A percentile compares a stretch with the other conserved stretches of the same genome.
Conservation (phyloP, 1,140 invertebrate species). For the Hyposmocoma kahamanoa region DNA sequence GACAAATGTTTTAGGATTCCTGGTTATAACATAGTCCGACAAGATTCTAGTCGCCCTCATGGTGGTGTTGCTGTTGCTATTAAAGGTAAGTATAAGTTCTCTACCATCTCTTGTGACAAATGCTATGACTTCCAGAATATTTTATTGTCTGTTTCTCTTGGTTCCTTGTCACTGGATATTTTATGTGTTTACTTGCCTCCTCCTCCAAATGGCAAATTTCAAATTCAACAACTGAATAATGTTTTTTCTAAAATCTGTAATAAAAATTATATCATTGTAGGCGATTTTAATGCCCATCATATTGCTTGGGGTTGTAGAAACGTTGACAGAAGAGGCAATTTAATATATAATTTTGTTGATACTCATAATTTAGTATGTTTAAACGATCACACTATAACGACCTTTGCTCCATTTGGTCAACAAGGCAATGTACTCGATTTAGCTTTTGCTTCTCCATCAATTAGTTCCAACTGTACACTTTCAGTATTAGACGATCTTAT, state of each 20-base stretch:
- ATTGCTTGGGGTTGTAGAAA: not conserved
- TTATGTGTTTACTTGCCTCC: not conserved
- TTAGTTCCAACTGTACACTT: not conserved
- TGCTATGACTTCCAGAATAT: not conserved
- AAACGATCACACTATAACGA: not conserved
- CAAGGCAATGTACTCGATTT: not conserved
- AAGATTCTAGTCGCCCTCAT: not conserved
- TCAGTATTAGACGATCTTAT: not conserved
- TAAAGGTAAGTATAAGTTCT: not conserved
- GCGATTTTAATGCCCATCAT: constrained; percentile 6
- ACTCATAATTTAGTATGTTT: constrained; percentile 1
- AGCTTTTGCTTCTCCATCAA: not conserved
- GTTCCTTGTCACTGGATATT: not conserved
- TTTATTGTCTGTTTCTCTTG: not conserved
- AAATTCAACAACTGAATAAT: not conserved
- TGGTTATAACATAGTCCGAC: not conserved
- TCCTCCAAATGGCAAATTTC: not conserved
- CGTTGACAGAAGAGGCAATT: not conserved
- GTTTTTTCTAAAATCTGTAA: not conserved
- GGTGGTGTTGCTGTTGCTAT: not conserved
- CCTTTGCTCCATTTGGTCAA: not conserved
- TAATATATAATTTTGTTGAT: not conserved
- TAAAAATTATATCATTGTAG: not conserved
- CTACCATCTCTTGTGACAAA: not conserved
- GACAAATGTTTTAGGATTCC: not conserved